These are phyloP conservation scores for Philereme transversata DNA, from an alignment of 2,888 invertebrate species.

Conservation along the genomic window DNA sequence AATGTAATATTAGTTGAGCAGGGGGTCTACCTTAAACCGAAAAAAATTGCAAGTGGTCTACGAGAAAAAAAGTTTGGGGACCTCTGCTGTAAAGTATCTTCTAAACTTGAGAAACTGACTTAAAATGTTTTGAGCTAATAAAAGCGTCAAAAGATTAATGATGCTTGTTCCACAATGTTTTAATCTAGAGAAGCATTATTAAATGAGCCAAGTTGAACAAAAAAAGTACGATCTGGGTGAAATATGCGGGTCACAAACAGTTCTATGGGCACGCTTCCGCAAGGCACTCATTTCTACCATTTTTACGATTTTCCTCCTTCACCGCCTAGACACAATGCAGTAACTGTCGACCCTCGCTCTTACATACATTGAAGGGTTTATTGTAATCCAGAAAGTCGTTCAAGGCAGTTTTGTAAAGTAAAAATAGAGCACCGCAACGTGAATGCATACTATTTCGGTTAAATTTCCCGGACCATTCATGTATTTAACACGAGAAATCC, in stretches of 20 bases:
- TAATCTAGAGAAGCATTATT: constrained; percentile 33
- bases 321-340: constrained; percentile 48
- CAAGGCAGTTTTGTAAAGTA: constrained; percentile 37
- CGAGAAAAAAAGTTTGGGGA: too few relatives aligned
- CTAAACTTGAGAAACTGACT: too few relatives aligned
- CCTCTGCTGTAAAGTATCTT: too few relatives aligned
- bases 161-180: constrained; percentile 34
- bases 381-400: constrained; percentile 46
- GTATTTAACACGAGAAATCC: constrained; percentile 8
- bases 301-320: constrained; percentile 54
- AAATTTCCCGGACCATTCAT: constrained; percentile 20
- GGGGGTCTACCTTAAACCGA: too few relatives aligned
- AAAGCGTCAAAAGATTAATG: constrained; percentile 21
- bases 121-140: constrained; percentile 1
- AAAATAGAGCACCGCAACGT: constrained; percentile 25
- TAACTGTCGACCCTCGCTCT: constrained; percentile 40
- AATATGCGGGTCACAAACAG: constrained; percentile 54
- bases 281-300: constrained; percentile 45
- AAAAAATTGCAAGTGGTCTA: too few relatives aligned
- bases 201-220: constrained; percentile 35
- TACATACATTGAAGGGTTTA: constrained; percentile 48
- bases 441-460: constrained; percentile 25
- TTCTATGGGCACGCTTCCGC: constrained; percentile 39
- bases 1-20: too few relatives aligned
- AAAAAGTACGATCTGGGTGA: constrained; percentile 37